Evolutionary conservation across 2,113 vertebrate species (phyloP), one percentile per base, ranked within the genome.

Genomic region (Parotia lawesii): DNA sequence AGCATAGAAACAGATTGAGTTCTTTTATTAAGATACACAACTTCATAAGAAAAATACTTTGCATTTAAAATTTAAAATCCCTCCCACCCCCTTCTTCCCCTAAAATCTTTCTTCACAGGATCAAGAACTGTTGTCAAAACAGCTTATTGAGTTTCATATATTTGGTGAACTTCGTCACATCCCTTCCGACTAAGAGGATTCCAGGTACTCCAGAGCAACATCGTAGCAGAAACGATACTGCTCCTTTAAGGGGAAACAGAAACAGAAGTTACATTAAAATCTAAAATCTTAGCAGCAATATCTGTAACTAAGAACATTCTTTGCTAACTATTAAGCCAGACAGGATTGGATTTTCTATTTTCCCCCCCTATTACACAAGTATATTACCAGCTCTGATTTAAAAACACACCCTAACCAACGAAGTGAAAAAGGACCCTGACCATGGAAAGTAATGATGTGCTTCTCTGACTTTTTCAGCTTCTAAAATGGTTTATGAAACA

Each of bases 161-260:
- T 60, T 70, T 80, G 91, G 96, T 83, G 95, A 47, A 75, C 92
- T 79, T 75, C 23, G 21, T 47, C 94, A 93, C 87, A 90, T 93
- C 95, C 94, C 73, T 92, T 94, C 89, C 3, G 2, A 94, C 97
- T 99, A 99, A 11, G 99, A 99, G 5, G 99, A 98, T 91, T 99
- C 99, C 82, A 99, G 98, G 96, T 99, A 99, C 95, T 99, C 99
- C 98, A 99, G 95, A 0, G 99, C 98, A 62, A 99, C 98, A 48
- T 99, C 99, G 1, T 99, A 99, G 97, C 99, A 99, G 98, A 99
- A 99, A n/a, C 99, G 98, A 94, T 99, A 99, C 92, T 99, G 99
- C 85, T 99, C 99, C 99, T 99, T 95, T 60, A 66, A 92, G 27
- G 20, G 19, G 74, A 51, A 94, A 92, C 54, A 61, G 27, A 83